Percentiles rank a stretch among this genome's conserved stretches.
Evolutionary conservation across 2,113 vertebrate genomes (phyloP).

Genomic region (Phylloscopus whistleri): DNA sequence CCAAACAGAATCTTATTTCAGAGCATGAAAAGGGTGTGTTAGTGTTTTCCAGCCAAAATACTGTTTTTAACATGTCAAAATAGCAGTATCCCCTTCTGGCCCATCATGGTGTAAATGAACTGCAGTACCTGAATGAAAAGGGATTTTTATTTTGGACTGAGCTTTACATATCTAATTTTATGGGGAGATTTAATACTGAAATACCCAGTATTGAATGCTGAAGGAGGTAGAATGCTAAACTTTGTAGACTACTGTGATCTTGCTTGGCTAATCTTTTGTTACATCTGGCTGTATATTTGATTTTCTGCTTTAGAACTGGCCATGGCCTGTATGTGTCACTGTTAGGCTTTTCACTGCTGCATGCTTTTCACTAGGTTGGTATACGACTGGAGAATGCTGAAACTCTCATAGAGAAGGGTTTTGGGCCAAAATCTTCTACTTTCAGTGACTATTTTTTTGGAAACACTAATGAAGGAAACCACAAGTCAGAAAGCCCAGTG

Average conservation of each 20-base stretch:
- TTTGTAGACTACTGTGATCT: not conserved
- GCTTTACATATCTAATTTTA: not conserved
- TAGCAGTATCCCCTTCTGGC: not conserved
- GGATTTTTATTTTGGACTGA: not conserved
- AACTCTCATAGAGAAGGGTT: slow-evolving; percentile 10
- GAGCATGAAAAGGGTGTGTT: not conserved
- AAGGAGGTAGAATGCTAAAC: not conserved
- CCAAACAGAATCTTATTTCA: not conserved
- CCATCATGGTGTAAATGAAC: not conserved
- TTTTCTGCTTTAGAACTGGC: not conserved
- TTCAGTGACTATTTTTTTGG: slow-evolving; percentile 32
- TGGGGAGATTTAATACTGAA: not conserved
- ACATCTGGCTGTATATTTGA: not conserved
- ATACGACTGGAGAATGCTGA: slow-evolving; percentile 69
- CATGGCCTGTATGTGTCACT: not conserved
- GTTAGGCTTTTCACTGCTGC: not conserved
- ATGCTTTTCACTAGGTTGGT: slow-evolving; percentile 49
- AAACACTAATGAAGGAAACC: not conserved
- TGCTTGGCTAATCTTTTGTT: not conserved
- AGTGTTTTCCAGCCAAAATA: not conserved
- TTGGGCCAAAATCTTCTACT: slow-evolving; percentile 17
- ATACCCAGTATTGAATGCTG: not conserved
- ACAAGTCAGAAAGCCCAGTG: not conserved
- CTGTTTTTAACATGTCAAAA: not conserved
- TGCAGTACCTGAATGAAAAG: not conserved